Base-by-base conservation (phyloP, 2,113 vertebrate species). In the Peromyscus polionotus region DNA sequence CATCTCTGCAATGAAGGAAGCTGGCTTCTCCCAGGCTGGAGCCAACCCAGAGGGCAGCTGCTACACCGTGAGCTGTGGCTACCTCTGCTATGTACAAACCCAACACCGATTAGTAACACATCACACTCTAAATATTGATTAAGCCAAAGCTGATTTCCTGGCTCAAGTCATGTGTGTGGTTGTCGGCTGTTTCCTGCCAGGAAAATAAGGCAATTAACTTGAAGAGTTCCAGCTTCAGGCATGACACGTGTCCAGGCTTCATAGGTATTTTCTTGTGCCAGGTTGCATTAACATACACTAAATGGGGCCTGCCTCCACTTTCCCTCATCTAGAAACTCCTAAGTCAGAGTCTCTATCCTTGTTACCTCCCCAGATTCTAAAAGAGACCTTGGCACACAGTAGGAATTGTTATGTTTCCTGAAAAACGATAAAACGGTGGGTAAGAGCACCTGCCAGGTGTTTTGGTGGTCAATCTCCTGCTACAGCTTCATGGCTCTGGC, bases 71-170 rank as follows among this genome's bases (percentile, higher is more conserved):
- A 91, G 54, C 33, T 14, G 67, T 48, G 84, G 87, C 83, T 67
- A 96, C 93, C 93, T 96, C 83, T 84, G 39, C 61, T 94, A 94
- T 92, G 94, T 93, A 96, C 96, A 95, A 92, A 97, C 90, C 97
- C 94, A 96, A 97, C 96, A 97, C 87, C 5, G 54, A 96, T 98
- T 97, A 96, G 95, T 92, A 88, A 97, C 96, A 97, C 97, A 96
- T 96, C 98, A 97, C 92, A 98, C 87, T 97, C 96, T 97, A 98
- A 98, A 97, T 98, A 98, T 98, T 97, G 98, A 98, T 98, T 97
- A 98, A 98, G 88, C 96, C 73, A 89, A 96, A 96, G 95, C 96
- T 96, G 94, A 97, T 90, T 98, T 98, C 97, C 97, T 97, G 98
- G 94, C 97, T 94, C 84, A 96, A 95, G 95, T 96, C 96, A 96